Conservation (phyloP, 2,888 invertebrate genomes). For the Lissocephala sabroskyi region DNA sequence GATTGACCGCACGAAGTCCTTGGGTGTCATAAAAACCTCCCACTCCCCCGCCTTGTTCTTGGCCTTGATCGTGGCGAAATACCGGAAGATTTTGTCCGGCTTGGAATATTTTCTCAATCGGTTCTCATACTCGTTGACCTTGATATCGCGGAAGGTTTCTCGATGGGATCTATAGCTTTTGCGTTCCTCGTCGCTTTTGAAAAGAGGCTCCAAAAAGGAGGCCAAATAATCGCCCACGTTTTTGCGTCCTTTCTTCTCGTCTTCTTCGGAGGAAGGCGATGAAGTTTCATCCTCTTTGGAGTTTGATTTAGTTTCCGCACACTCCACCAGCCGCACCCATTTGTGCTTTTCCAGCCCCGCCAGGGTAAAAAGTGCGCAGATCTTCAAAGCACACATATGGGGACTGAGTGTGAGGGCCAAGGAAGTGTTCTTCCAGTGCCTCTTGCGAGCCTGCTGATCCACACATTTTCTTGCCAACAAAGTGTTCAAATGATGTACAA, state of each 20-base stretch:
- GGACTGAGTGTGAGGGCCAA: neutral
- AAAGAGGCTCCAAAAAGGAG: no score
- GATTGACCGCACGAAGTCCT: conserved; percentile 38
- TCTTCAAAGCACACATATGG: neutral
- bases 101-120: conserved; percentile 26
- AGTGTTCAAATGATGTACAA: no score
- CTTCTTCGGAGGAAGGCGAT: no score
- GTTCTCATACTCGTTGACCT: conserved; percentile 38
- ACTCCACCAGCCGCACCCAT: neutral
- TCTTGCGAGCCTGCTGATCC: neutral
- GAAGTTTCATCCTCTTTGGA: no score
- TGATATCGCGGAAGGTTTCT: conserved; percentile 22
- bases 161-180: conserved; percentile 13
- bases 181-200: no score
- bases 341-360: neutral
- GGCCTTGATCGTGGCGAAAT: conserved; percentile 42
- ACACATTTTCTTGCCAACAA: neutral
- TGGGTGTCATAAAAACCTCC: conserved; percentile 37
- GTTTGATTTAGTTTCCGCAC: no score
- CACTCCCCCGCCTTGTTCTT: conserved; percentile 9
- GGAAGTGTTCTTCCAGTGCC: neutral
- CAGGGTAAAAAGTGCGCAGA: conserved; percentile 5
- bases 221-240: no score
- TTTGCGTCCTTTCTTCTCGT: no score
- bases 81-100: conserved; percentile 34